phyloP scores from a whole-genome alignment of 2,797 vertebrate genomes.

The Ctenopoma kingsleyae region DNA sequence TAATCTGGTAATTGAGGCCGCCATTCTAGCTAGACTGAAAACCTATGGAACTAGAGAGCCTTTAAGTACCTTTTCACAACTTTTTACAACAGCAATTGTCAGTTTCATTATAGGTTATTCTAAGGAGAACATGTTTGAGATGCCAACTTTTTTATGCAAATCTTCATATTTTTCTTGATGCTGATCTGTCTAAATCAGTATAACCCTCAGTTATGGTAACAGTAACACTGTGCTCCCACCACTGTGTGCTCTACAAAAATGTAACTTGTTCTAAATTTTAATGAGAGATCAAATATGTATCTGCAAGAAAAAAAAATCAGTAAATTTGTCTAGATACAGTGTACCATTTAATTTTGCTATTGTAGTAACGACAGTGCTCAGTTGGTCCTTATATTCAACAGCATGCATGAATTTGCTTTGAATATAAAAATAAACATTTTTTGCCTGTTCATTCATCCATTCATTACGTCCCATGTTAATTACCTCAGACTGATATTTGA shows the following conservation, averaged over 20 bases:
- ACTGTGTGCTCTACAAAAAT: constrained; percentile 26
- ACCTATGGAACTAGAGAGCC: constrained; percentile 29
- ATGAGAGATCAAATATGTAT: constrained; percentile 29
- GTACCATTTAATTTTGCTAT: constrained; percentile 40
- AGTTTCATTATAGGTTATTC: constrained; percentile 31
- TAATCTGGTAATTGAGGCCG: constrained; percentile 67
- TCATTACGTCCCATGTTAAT: constrained; percentile 74
- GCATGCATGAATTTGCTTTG: constrained; percentile 64
- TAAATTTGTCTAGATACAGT: constrained; percentile 5
- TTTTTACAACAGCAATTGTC: constrained; percentile 22
- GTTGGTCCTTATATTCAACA: constrained; percentile 69
- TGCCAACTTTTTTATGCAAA: constrained; percentile 1
- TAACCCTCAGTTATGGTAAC: constrained; percentile 30
- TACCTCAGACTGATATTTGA: constrained; percentile 84
- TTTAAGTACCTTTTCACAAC: constrained; percentile 32
- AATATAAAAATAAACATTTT: constrained; percentile 71
- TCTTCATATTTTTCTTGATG: constrained; percentile 28
- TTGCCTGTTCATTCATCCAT: constrained; percentile 57
- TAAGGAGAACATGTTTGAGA: constrained; percentile 15
- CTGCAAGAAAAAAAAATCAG: constrained; percentile 21
- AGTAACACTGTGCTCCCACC: constrained; percentile 17
- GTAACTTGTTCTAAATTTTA: constrained; percentile 26
- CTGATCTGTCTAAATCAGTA: constrained; percentile 26
- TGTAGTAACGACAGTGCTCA: constrained; percentile 28
- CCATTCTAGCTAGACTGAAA: constrained; percentile 48